Evolutionary conservation across 2,113 vertebrate genomes (phyloP).

Genomic region (Caranx ignobilis): DNA sequence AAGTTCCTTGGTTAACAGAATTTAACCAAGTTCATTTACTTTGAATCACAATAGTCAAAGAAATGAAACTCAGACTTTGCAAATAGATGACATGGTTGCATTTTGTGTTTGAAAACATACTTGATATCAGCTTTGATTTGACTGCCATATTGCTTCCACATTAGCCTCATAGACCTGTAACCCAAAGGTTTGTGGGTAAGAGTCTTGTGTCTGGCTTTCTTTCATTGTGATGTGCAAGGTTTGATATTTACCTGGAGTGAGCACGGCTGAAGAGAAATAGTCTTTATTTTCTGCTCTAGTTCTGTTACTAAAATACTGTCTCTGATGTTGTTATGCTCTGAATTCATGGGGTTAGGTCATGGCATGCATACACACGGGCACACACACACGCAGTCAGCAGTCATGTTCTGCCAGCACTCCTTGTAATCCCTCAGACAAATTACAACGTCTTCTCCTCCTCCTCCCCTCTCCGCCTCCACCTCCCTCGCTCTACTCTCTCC

Average conservation of each 20-base stretch:
- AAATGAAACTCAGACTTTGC: neutral
- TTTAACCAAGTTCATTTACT: neutral
- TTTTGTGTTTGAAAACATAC: constrained; percentile 28
- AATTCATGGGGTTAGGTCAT: constrained; percentile 64
- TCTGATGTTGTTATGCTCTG: constrained; percentile 67
- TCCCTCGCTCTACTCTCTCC: constrained; percentile 67
- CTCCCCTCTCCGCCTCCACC: constrained; percentile 72
- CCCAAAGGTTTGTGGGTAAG: constrained; percentile 15
- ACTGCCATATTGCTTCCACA: constrained; percentile 35
- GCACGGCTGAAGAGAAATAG: constrained; percentile 29
- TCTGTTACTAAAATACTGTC: constrained; percentile 57
- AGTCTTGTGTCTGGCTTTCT: constrained; percentile 1
- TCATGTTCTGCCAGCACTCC: constrained; percentile 82
- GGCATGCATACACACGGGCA: constrained; percentile 4
- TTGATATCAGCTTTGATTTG: constrained; percentile 59
- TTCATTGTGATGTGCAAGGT: constrained; percentile 12
- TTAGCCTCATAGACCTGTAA: neutral
- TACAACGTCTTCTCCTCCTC: constrained; percentile 81
- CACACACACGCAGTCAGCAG: constrained; percentile 53
- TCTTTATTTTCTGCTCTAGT: constrained; percentile 60
- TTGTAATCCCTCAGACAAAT: constrained; percentile 88
- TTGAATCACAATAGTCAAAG: neutral
- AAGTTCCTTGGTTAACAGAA: too few relatives aligned
- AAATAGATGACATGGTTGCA: neutral
- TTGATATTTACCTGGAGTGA: constrained; percentile 64